These are phyloP conservation scores for Hyaena hyaena DNA, from an alignment of 2,113 vertebrate species.

Conservation along the genomic window DNA sequence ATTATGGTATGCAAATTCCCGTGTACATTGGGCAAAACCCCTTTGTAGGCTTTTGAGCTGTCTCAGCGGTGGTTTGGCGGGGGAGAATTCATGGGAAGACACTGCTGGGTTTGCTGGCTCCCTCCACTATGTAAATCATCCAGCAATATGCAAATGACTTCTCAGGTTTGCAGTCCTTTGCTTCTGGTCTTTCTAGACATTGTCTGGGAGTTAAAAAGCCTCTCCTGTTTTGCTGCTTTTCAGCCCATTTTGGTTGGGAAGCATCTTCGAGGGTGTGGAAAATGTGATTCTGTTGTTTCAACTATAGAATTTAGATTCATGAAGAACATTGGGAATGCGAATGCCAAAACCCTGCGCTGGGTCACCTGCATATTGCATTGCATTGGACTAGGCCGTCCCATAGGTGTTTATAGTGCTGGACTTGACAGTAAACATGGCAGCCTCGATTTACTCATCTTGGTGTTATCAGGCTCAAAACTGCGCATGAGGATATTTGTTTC, in stretches of 20 bases:
- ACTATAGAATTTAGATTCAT: not conserved
- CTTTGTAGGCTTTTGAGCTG: conserved; percentile 76
- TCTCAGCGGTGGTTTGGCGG: not conserved
- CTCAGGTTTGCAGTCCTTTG: conserved; percentile 37
- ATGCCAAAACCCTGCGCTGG: not conserved
- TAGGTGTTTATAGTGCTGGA: not conserved
- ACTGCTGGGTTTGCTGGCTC: not conserved
- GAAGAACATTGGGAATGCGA: not conserved
- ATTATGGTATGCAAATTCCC: conserved; percentile 66
- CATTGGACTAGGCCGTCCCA: not conserved
- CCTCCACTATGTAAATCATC: not conserved
- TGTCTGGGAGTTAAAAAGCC: conserved; percentile 74
- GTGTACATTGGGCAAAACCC: conserved; percentile 72
- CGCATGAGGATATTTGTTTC: not conserved
- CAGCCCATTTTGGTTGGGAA: not conserved
- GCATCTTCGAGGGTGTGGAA: not conserved
- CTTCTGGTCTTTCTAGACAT: conserved; percentile 61
- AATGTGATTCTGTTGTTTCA: not conserved
- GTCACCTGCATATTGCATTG: not conserved
- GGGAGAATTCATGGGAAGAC: not conserved
- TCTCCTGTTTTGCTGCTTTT: conserved; percentile 45
- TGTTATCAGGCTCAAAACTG: not conserved
- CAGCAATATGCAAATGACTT: not conserved
- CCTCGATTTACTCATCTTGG: not conserved
- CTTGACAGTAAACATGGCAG: accelerated